Evolutionary conservation across 2,797 vertebrate genomes (phyloP).

Genomic region (Crossoptilon crossoptilon): DNA sequence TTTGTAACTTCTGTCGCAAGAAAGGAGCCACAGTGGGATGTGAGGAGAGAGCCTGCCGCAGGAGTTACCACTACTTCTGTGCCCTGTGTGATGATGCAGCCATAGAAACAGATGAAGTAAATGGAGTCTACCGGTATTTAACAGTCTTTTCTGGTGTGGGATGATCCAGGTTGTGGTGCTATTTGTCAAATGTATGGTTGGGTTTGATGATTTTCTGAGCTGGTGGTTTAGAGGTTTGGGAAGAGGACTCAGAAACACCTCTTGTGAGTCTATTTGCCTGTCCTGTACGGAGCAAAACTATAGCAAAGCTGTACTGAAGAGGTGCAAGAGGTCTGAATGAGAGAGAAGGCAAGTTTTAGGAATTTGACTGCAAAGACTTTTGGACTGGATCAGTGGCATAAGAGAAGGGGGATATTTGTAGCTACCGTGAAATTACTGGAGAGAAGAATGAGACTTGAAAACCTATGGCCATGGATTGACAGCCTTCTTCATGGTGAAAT

Average conservation of each 20-base stretch:
- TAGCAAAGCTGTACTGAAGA: too few species aligned
- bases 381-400: not conserved
- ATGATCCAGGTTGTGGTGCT: fast-evolving
- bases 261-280: too few species aligned
- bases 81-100: constrained; percentile 60
- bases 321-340: too few species aligned
- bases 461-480: not conserved
- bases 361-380: too few species aligned
- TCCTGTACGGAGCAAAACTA: too few species aligned
- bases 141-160: not conserved
- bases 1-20: constrained; percentile 72
- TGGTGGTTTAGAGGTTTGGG: too few species aligned
- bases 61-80: constrained; percentile 80
- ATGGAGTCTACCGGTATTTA: constrained; percentile 76
- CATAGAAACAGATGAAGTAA: constrained; percentile 37
- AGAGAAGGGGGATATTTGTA: not conserved
- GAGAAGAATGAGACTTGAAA: not conserved
- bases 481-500: not conserved
- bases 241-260: too few species aligned
- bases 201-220: not conserved
- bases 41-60: constrained; percentile 61
- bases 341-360: too few species aligned
- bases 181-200: not conserved
- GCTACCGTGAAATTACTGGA: not conserved
- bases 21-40: constrained; percentile 81